A percentile compares a stretch with the other conserved stretches of the same genome.
Evolutionary conservation across 2,113 vertebrate genomes (phyloP).

Genomic region (Pandion haliaetus): DNA sequence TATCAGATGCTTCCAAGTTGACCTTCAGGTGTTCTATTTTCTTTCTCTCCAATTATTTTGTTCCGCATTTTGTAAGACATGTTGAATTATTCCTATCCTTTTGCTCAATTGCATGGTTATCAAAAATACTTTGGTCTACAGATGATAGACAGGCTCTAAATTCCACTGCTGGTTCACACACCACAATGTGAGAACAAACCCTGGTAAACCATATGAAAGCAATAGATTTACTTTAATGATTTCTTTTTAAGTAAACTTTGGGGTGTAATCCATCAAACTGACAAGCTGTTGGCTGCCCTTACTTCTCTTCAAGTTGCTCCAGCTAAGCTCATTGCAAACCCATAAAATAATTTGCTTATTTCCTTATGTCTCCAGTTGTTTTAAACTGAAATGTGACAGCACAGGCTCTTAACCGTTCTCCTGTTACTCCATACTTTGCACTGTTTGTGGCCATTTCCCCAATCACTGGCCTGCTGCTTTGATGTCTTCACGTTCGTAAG

Average conservation of each 20-base stretch:
- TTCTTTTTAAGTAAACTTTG: background rate
- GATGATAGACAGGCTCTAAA: background rate
- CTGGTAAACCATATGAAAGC: background rate
- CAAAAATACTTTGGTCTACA: background rate
- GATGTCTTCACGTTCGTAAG: background rate
- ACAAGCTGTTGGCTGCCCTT: background rate
- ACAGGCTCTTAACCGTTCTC: background rate
- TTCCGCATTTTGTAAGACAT: background rate
- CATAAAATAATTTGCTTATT: background rate
- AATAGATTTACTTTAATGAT: background rate
- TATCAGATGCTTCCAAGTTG: background rate
- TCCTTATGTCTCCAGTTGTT: background rate
- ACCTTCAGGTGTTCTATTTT: background rate
- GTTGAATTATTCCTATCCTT: background rate
- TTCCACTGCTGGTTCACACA: background rate
- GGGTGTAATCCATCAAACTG: background rate
- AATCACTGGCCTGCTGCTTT: background rate
- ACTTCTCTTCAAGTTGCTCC: background rate
- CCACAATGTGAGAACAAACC: background rate
- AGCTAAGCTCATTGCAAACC: background rate
- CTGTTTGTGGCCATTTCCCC: background rate
- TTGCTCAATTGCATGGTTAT: background rate
- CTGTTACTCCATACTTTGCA: background rate
- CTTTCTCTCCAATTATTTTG: background rate
- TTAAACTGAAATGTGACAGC: background rate